Evolutionary conservation across 2,888 invertebrate genomes (phyloP).

Genomic region (Koerneria pararmatus): DNA sequence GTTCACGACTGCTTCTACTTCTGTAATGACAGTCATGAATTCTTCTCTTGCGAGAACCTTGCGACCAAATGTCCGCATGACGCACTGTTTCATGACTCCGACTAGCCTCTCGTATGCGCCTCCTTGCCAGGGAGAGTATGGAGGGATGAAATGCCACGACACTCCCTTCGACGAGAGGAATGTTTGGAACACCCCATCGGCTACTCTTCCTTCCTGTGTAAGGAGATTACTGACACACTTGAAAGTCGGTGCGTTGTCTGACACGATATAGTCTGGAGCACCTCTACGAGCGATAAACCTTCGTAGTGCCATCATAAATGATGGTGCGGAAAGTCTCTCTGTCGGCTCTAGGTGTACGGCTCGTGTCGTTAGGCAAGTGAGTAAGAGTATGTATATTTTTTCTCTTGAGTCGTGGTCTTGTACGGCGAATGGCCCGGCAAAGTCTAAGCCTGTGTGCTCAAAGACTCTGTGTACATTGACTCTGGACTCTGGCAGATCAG

Average conservation of each 20-base stretch:
- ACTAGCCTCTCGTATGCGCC: slow-evolving; percentile 62
- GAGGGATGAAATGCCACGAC: slow-evolving; percentile 59
- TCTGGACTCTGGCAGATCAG: slow-evolving; percentile 43
- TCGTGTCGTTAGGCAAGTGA: slow-evolving; percentile 60
- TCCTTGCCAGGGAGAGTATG: slow-evolving; percentile 62
- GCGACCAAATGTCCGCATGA: not conserved
- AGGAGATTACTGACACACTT: too few relatives aligned
- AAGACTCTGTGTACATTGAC: slow-evolving; percentile 54
- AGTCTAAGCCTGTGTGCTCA: slow-evolving; percentile 31
- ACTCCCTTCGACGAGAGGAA: slow-evolving; percentile 30
- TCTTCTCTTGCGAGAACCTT: not conserved
- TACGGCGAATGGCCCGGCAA: slow-evolving; percentile 2
- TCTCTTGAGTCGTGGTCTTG: slow-evolving; percentile 30
- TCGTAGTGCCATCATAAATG: slow-evolving; percentile 55
- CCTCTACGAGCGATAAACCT: slow-evolving; percentile 58
- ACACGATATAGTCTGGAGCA: slow-evolving; percentile 43
- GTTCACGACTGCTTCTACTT: slow-evolving; percentile 15
- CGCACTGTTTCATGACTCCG: slow-evolving; percentile 27
- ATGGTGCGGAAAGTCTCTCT: slow-evolving; percentile 47
- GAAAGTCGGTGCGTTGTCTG: slow-evolving; percentile 62
- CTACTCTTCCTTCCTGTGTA: slow-evolving; percentile 40
- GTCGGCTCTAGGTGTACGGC: slow-evolving; percentile 60
- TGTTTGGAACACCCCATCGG: not conserved
- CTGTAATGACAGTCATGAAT: not conserved
- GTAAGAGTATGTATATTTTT: slow-evolving; percentile 58